Evolutionary conservation across 2,113 vertebrate species (phyloP).

Genomic region (Hystrix brachyura): DNA sequence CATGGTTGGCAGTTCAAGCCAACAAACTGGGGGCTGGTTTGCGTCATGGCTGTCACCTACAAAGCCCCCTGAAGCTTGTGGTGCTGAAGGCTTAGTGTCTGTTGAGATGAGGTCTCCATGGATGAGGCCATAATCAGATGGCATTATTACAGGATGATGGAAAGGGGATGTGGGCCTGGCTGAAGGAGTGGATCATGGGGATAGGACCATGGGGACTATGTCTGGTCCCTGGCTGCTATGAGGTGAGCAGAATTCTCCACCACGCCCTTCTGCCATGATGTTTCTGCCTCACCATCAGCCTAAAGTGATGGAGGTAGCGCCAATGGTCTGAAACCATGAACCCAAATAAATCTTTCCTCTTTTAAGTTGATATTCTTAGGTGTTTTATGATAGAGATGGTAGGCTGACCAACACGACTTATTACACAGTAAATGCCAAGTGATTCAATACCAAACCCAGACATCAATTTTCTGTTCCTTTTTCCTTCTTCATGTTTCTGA

Average conservation of each 20-base stretch:
- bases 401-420: not conserved
- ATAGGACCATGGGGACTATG: not conserved
- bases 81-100: not conserved
- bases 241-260: not conserved
- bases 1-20: not conserved
- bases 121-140: not conserved
- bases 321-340: not conserved
- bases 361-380: not conserved
- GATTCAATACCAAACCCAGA: slow-evolving; percentile 10
- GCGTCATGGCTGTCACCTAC: not conserved
- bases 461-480: not conserved
- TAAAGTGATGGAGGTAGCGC: not conserved
- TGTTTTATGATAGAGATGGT: not conserved
- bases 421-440: not conserved
- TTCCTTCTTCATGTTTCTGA: not conserved
- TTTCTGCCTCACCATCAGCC: not conserved
- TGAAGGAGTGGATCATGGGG: not conserved
- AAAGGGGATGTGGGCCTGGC: too few relatives aligned
- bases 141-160: not conserved
- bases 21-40: not conserved
- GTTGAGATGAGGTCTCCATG: not conserved
- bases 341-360: not conserved
- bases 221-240: not conserved
- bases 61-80: not conserved
- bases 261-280: not conserved